A percentile compares a stretch with the other conserved stretches of the same genome.
phyloP scores from a whole-genome alignment of 2,113 vertebrate genomes.

The Lichenostomus cassidix region DNA sequence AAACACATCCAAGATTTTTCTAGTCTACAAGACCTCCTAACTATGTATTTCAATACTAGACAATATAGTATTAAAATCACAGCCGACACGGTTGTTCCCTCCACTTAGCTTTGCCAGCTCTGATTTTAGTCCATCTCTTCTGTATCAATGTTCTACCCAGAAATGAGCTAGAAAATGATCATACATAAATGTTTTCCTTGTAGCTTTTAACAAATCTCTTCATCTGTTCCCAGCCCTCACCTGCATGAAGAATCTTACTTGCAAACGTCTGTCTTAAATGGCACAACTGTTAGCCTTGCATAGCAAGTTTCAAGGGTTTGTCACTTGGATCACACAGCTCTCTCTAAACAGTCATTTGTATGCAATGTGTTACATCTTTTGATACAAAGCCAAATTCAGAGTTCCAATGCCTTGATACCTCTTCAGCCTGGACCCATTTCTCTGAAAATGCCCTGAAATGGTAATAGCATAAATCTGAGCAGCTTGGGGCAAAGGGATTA shows the following conservation, averaged over 20 bases:
- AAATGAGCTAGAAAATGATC: neutral
- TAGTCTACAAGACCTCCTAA: neutral
- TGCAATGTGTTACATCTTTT: neutral
- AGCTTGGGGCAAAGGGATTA: neutral
- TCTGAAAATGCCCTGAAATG: neutral
- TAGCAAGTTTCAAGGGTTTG: neutral
- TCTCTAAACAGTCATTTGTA: neutral
- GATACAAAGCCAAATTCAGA: neutral
- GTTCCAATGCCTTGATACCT: neutral
- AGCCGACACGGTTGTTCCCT: neutral
- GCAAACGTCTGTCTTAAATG: neutral
- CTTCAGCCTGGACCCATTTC: neutral
- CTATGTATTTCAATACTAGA: neutral
- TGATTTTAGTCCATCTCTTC: neutral
- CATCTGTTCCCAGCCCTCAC: neutral
- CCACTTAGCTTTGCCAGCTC: neutral
- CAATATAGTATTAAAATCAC: neutral
- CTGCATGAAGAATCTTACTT: neutral
- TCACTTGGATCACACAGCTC: neutral
- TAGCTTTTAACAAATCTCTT: neutral
- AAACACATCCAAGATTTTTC: neutral
- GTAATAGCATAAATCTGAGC: neutral
- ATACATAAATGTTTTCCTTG: neutral
- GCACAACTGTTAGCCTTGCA: neutral
- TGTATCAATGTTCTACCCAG: neutral